Evolutionary conservation across 2,113 vertebrate genomes (phyloP).

Genomic region (Sinocyclocheilus anshuiensis): DNA sequence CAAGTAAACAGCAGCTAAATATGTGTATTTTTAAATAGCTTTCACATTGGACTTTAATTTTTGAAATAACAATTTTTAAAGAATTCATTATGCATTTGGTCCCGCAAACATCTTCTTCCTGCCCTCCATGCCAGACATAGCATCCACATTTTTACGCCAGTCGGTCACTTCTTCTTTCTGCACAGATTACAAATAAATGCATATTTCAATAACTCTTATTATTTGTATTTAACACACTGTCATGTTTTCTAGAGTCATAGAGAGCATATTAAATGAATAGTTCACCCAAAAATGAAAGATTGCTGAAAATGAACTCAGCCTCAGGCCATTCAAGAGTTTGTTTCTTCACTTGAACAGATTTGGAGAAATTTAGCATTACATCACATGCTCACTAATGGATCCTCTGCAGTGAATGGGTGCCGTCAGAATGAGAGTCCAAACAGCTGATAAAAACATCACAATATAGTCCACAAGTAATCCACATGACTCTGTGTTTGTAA

Average conservation of each 20-base stretch:
- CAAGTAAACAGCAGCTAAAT: not conserved
- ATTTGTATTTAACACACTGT: not conserved
- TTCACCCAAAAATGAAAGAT: not conserved
- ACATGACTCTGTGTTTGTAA: too few relatives aligned
- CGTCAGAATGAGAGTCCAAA: too few relatives aligned
- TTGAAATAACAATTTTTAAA: not conserved
- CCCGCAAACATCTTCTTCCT: constrained; percentile 71
- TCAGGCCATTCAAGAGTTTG: not conserved
- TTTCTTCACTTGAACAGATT: not conserved
- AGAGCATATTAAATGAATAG: not conserved
- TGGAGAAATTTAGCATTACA: not conserved
- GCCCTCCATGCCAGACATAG: constrained; percentile 74
- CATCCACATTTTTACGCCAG: constrained; percentile 74
- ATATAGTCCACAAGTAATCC: too few relatives aligned
- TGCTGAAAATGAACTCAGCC: too few relatives aligned
- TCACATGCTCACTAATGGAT: too few relatives aligned
- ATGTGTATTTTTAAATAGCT: not conserved
- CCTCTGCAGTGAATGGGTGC: too few relatives aligned
- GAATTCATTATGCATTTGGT: not conserved
- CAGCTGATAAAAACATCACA: too few relatives aligned
- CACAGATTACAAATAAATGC: not conserved
- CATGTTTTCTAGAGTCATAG: not conserved
- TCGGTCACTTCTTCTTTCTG: constrained; percentile 69
- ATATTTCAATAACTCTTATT: not conserved
- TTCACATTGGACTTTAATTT: not conserved